These are phyloP conservation scores for Acrossocheilus fasciatus DNA, from an alignment of 2,797 vertebrate genomes.

Conservation along the genomic window DNA sequence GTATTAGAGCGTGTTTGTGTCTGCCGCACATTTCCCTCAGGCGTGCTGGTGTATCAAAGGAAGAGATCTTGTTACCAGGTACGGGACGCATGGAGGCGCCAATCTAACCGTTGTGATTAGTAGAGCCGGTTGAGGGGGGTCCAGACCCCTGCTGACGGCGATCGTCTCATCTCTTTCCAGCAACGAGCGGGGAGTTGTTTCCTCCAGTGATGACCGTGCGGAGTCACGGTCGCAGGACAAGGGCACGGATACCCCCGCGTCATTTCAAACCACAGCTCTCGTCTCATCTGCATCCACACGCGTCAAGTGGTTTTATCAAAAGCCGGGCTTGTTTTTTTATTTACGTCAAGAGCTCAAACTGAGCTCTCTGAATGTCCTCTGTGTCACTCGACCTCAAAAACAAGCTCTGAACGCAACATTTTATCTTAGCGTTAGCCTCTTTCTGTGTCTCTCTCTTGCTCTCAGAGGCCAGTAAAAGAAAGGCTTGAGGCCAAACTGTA, in stretches of 20 bases:
- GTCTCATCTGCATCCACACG: conserved; percentile 53
- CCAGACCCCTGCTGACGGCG: conserved; percentile 55
- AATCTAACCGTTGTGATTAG: conserved; percentile 76
- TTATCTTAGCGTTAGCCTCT: conserved; percentile 72
- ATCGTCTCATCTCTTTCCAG: conserved; percentile 68
- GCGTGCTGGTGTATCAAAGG: conserved; percentile 73
- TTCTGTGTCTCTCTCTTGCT: conserved; percentile 49
- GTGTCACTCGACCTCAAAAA: conserved; percentile 73
- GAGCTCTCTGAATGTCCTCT: conserved; percentile 56
- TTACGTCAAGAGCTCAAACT: not conserved
- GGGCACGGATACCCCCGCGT: conserved; percentile 39
- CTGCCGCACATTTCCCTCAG: conserved; percentile 65
- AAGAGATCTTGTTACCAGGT: conserved; percentile 77
- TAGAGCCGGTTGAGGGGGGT: conserved; percentile 54
- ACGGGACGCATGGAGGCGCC: conserved; percentile 70
- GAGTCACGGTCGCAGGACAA: conserved; percentile 71
- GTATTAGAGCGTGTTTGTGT: conserved; percentile 50
- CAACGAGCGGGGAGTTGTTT: conserved; percentile 57
- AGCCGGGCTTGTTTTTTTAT: conserved; percentile 63
- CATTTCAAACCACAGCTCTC: not conserved
- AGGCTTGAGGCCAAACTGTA: conserved; percentile 24
- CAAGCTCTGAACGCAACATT: conserved; percentile 66
- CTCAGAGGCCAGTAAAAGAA: conserved; percentile 26
- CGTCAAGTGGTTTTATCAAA: conserved; percentile 49
- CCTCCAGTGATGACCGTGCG: conserved; percentile 47